These are phyloP conservation scores for Trachemys scripta DNA, from an alignment of 2,113 vertebrate genomes.

Conservation along the genomic window DNA sequence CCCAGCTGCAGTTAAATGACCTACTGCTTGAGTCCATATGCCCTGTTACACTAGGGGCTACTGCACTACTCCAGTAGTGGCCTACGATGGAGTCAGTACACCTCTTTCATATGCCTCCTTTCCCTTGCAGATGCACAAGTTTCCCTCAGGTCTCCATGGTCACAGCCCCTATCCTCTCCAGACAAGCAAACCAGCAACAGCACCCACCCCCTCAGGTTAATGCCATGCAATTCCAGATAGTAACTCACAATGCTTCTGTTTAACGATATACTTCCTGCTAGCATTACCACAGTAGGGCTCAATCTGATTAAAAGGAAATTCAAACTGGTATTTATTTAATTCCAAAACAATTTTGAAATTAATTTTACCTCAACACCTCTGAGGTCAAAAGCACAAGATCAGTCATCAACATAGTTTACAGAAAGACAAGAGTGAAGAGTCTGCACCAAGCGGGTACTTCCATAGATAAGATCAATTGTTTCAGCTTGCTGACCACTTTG, in stretches of 20 bases:
- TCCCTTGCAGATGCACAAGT: neutral
- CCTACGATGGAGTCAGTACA: neutral
- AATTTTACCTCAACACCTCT: neutral
- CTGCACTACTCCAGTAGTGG: neutral
- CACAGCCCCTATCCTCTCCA: neutral
- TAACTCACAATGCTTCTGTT: neutral
- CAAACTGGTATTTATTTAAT: neutral
- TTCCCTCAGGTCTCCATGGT: neutral
- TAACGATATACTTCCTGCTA: neutral
- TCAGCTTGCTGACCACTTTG: too few species aligned
- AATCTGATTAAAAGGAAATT: constrained; percentile 14
- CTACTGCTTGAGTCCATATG: neutral
- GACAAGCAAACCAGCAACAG: neutral
- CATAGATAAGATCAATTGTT: neutral
- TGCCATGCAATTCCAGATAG: neutral
- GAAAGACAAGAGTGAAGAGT: neutral
- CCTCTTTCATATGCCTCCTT: neutral
- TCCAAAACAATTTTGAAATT: neutral
- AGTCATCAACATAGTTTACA: neutral
- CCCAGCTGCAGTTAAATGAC: neutral
- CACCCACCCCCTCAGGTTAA: neutral
- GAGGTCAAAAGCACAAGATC: neutral
- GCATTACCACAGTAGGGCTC: neutral
- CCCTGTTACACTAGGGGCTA: neutral
- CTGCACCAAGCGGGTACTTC: accelerated